Evolutionary conservation across 1,140 invertebrate species (phyloP), one percentile per base, ranked within the genome.

Genomic region (Conus betulinus): DNA sequence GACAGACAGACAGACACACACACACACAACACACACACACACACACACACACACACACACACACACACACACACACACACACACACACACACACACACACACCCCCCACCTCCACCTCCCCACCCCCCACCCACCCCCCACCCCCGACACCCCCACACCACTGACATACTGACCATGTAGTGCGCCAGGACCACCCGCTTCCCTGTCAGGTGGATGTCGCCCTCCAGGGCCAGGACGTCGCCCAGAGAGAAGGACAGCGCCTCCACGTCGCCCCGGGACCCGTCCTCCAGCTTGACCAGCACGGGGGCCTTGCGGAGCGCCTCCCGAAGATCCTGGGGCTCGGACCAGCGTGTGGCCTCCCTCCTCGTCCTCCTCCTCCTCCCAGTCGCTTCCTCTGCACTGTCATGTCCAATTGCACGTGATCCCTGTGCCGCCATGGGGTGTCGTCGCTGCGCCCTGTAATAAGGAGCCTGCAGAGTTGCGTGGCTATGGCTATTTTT

Each of bases 181-280:
- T 78, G 76, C 0, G 76, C 76, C 76, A 78, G 27, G 25, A 78
- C n/a, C 76, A 78, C 5, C 7, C 25, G n/a, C 25, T 17, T 7
- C 11, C 76, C 76, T 6, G 3, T 71, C 25, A 39, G 2, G 25
- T 6, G 8, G 25, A 39, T 39, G 7, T 27, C 17, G 8, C 76
- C 76, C 27, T 78, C 76, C 76, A 78, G 39, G 25, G 76, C 76
- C 76, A 78, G 7, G 25, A 78, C 10, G 76, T 78, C 76, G n/a
- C 76, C 76, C 25, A 51, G 3, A 11, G 76, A 78, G 76, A 78
- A 78, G 76, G 76, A 27, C 76, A 39, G 25, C 10, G 8, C 25
- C 76, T 78, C 76, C 25, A 39, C 8, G 25, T 39, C 25, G 4
- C 76, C 76, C 25, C 76, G 7, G 39, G 7, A 51, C 6, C 76